Conservation (phyloP, 2,797 vertebrate species). For the Clarias laeviceps region DNA sequence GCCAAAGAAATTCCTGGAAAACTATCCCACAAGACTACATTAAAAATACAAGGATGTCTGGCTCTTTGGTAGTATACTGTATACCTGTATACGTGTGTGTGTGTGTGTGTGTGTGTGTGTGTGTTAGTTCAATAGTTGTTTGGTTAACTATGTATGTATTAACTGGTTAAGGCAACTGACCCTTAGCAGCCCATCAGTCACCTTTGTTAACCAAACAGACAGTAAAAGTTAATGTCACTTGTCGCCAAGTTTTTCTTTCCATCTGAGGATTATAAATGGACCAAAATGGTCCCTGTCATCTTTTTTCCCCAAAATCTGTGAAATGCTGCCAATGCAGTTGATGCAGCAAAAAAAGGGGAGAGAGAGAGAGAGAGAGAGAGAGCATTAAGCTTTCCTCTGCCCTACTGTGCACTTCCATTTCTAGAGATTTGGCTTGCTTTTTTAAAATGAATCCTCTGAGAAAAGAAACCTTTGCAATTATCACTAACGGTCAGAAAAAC, state of each 20-base stretch:
- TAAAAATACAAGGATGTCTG: too few species aligned
- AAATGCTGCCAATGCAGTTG: conserved; percentile 35
- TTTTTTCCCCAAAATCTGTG: conserved; percentile 41
- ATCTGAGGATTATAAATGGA: conserved; percentile 51
- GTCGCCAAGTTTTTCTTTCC: conserved; percentile 51
- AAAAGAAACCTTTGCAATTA: conserved; percentile 21
- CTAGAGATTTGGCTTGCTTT: background rate
- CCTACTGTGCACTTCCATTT: conserved; percentile 39
- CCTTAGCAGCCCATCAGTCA: conserved; percentile 53
- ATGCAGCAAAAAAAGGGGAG: conserved; percentile 16
- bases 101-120: too few species aligned
- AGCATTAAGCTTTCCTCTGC: conserved; percentile 37
- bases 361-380: background rate
- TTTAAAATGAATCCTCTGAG: conserved; percentile 16
- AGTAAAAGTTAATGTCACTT: conserved; percentile 59
- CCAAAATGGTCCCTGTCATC: conserved; percentile 40
- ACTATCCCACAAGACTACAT: too few species aligned
- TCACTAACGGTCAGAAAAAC: conserved; percentile 20
- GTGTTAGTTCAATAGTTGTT: background rate
- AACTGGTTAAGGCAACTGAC: conserved; percentile 33
- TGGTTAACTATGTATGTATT: background rate
- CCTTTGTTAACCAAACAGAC: conserved; percentile 67
- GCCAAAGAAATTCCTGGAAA: too few species aligned
- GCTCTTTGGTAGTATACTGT: too few species aligned
- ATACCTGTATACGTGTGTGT: too few species aligned